Evolutionary conservation across 2,113 vertebrate species (phyloP).

Genomic region (Ifrita kowaldi): DNA sequence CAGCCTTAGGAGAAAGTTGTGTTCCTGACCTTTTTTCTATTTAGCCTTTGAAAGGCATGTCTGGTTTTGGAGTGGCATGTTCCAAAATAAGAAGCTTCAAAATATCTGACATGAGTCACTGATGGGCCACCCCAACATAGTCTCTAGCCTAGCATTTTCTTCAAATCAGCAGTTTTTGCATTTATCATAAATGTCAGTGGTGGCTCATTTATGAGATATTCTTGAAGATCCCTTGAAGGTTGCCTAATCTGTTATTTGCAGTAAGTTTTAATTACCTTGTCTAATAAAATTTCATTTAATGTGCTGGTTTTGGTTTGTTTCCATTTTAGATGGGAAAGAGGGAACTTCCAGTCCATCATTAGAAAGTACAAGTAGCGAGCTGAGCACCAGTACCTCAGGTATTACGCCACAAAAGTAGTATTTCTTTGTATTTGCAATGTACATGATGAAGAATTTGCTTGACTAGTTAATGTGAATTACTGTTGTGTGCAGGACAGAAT

Average conservation of each 20-base stretch:
- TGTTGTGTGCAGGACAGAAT: background rate
- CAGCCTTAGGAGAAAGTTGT: background rate
- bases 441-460: background rate
- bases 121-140: background rate
- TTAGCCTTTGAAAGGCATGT: background rate
- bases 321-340: conserved; percentile 55
- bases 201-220: background rate
- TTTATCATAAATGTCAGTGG: background rate
- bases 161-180: background rate
- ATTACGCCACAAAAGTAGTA: background rate
- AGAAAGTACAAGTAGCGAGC: conserved; percentile 83
- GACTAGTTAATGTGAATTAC: background rate
- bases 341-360: conserved; percentile 57
- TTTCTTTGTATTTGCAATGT: background rate
- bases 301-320: background rate
- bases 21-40: background rate
- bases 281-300: background rate
- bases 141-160: background rate
- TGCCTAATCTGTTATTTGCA: background rate
- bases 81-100: background rate
- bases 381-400: conserved; percentile 89
- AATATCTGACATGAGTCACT: background rate
- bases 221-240: background rate
- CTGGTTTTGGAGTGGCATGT: background rate
- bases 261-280: background rate